phyloP scores from a whole-genome alignment of 2,797 vertebrate genomes.

The Galaxias olidus region DNA sequence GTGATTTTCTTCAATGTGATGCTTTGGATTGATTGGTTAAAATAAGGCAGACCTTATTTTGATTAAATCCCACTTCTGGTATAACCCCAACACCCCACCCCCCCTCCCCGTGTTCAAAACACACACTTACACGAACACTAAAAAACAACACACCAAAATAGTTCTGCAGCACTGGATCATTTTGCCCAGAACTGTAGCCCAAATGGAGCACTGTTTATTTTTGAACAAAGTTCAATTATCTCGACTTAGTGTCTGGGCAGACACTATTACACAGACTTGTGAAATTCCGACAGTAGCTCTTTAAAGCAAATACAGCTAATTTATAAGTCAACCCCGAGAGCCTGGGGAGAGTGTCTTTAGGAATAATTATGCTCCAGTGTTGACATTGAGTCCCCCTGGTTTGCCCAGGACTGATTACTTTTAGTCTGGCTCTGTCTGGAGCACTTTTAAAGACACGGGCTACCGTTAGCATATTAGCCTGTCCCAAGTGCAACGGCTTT shows the following conservation, averaged over 20 bases:
- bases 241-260: constrained; percentile 40
- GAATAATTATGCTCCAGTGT: constrained; percentile 44
- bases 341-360: constrained; percentile 38
- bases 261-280: constrained; percentile 54
- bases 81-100: constrained; percentile 41
- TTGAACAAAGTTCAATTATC: constrained; percentile 51
- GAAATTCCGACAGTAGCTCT: constrained; percentile 64
- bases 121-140: neutral
- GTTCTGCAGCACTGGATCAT: constrained; percentile 3
- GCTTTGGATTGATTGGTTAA: constrained; percentile 65
- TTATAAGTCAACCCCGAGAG: constrained; percentile 48
- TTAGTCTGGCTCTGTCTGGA: constrained; percentile 65
- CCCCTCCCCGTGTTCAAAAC: constrained; percentile 23
- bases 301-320: constrained; percentile 56
- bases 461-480: constrained; percentile 65
- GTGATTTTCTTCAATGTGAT: constrained; percentile 72
- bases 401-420: constrained; percentile 72
- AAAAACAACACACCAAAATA: neutral
- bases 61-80: constrained; percentile 70
- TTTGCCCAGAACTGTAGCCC: constrained; percentile 53
- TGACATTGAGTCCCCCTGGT: constrained; percentile 25
- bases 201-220: constrained; percentile 54
- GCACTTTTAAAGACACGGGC: constrained; percentile 66
- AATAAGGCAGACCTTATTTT: constrained; percentile 70
- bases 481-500: constrained; percentile 74